Base-by-base conservation (phyloP, 1,140 invertebrate genomes). In the Heliothis virescens region DNA sequence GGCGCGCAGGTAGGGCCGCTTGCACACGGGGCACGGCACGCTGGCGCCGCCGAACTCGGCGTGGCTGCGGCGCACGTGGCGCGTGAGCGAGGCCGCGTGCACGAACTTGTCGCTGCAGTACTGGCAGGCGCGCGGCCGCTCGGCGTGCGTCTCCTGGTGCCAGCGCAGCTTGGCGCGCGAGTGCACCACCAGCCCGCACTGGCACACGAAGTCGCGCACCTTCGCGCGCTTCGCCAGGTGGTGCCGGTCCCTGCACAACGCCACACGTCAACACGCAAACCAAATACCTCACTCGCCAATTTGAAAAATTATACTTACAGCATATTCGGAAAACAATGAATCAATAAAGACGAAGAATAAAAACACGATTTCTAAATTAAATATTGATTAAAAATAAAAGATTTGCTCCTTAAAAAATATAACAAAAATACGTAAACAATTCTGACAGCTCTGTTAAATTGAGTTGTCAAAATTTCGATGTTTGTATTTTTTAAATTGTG, bases 91-190 rank as follows among this genome's bases (percentile, higher is more conserved):
- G 11, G 97, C 96, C 86, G 96, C 96, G 90, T 98, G 97, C 57
- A 98, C 96, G 88, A 98, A 98, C 84, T 97, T 96, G 91, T 98
- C 97, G 84, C 96, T 97, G 93, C 98, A 98, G 87, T 97, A 97
- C 0, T 96, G 96, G 92, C 98, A 98, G 34, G 97, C 96, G 90
- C 98, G 98, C 0, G 98, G 98, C 90, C 97, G 97, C 4, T 96
- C 95, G 75, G 97, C 97, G 92, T 98, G 98, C 0, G 96, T 97
- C 91, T 98, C 98, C 85, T 97, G 96, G 91, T 98, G 98, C 97
- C 97, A 98, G 0, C 96, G 95, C 57, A 98, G 95, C 91, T 98
- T 98, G 69, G 97, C 97, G 88, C 97, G 96, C 29, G 97, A 97
- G 82, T 97, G 97, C 90, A 98, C 96, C 15, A 98, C 96, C 80